Percentiles rank a stretch among this genome's conserved stretches.
Evolutionary conservation across 2,888 invertebrate genomes (phyloP).

Genomic region (Asteroscopus sphinx): DNA sequence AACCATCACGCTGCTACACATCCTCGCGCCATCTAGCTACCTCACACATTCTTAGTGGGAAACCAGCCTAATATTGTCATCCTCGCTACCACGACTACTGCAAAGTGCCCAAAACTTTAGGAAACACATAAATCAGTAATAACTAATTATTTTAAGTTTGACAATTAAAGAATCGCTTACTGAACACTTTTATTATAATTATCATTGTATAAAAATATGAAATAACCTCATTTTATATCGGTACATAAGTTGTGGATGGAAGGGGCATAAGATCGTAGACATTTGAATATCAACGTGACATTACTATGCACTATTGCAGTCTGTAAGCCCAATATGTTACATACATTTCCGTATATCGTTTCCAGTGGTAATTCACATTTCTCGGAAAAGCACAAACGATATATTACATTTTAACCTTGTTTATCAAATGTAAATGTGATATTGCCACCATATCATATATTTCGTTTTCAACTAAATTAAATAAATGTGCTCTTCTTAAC

Average conservation of each 20-base stretch:
- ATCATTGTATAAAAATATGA: too few relatives aligned
- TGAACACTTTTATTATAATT: too few relatives aligned
- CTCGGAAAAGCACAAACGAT: neutral
- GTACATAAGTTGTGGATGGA: neutral
- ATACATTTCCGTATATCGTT: neutral
- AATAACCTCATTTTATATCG: too few relatives aligned
- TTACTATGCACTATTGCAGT: slow-evolving; percentile 2
- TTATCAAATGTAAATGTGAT: slow-evolving; percentile 2
- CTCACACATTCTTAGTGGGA: too few relatives aligned
- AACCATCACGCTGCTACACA: too few relatives aligned
- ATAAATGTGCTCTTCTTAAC: slow-evolving; percentile 1
- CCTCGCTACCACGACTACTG: too few relatives aligned
- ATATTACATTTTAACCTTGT: neutral
- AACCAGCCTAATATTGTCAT: too few relatives aligned
- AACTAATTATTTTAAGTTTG: too few relatives aligned
- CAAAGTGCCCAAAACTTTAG: too few relatives aligned
- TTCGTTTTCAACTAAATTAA: slow-evolving; percentile 2
- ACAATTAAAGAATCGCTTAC: too few relatives aligned
- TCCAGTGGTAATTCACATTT: neutral
- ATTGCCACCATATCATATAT: slow-evolving; percentile 1
- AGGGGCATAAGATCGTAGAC: neutral
- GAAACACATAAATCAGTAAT: too few relatives aligned
- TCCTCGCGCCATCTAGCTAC: too few relatives aligned
- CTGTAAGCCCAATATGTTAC: neutral
- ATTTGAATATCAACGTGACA: slow-evolving; percentile 1